Percentiles rank a stretch among this genome's conserved stretches.
Conservation (phyloP, 2,888 invertebrate genomes). For the Lithodes maja region DNA sequence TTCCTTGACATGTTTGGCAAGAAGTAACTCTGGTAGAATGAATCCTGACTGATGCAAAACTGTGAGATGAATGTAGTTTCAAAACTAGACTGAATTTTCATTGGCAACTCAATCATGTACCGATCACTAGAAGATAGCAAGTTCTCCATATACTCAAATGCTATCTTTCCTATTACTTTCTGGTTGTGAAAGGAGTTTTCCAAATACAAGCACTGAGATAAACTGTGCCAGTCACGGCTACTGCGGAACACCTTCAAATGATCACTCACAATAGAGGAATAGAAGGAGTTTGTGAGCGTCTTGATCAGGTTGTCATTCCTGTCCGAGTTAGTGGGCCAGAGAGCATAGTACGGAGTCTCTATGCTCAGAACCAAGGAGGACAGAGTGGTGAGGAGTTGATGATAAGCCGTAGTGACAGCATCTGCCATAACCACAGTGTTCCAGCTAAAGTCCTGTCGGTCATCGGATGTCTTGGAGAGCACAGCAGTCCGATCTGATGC, state of each 20-base stretch:
- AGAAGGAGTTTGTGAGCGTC: conserved; percentile 18
- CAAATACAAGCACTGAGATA: conserved; percentile 18
- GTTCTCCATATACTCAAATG: conserved; percentile 36
- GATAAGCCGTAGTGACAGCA: conserved; percentile 33
- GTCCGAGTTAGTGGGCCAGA: conserved; percentile 25
- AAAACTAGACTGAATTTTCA: conserved; percentile 21
- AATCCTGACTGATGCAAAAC: conserved; percentile 14
- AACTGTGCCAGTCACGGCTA: conserved; percentile 17
- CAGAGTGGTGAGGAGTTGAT: conserved; percentile 8
- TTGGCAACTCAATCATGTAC: conserved; percentile 22
- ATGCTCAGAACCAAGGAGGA: background rate
- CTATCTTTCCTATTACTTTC: conserved; percentile 17
- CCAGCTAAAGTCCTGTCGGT: conserved; percentile 30
- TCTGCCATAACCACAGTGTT: conserved; percentile 36
- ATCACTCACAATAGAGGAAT: conserved; percentile 11
- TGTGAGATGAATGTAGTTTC: background rate
- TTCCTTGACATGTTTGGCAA: conserved; percentile 21
- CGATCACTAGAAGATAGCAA: background rate
- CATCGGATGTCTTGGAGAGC: conserved; percentile 39
- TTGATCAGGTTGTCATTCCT: background rate
- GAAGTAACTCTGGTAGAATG: conserved; percentile 26
- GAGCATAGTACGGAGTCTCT: background rate
- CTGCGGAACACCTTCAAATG: conserved; percentile 23
- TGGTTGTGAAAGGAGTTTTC: conserved; percentile 7
- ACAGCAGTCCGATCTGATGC: conserved; percentile 50